These are phyloP conservation scores for Chaenocephalus aceratus DNA, from an alignment of 2,113 vertebrate species.

Conservation along the genomic window DNA sequence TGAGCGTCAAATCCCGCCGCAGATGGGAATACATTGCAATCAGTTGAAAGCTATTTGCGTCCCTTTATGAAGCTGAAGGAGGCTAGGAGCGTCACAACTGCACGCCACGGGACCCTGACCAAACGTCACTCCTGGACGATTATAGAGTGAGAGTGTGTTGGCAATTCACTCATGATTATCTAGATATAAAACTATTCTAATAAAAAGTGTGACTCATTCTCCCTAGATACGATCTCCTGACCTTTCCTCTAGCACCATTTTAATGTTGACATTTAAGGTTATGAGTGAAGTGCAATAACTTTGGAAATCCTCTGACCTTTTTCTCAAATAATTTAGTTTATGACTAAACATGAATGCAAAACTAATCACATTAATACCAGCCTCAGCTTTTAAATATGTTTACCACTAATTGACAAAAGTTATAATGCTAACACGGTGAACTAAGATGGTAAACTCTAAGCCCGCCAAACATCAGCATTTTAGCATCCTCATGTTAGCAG, in stretches of 20 bases:
- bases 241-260: not conserved
- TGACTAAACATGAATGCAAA: not conserved
- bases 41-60: too few relatives aligned
- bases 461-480: not conserved
- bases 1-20: too few relatives aligned
- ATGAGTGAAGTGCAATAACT: not conserved
- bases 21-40: too few relatives aligned
- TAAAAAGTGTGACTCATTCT: too few relatives aligned
- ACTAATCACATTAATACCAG: not conserved
- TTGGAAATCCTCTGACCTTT: not conserved
- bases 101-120: too few relatives aligned
- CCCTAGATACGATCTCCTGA: too few relatives aligned
- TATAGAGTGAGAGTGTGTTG: too few relatives aligned
- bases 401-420: not conserved
- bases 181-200: too few relatives aligned
- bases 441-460: not conserved
- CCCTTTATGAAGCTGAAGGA: too few relatives aligned
- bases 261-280: not conserved
- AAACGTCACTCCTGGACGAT: too few relatives aligned
- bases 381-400: not conserved
- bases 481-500: not conserved
- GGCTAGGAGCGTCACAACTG: too few relatives aligned
- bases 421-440: not conserved
- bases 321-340: not conserved
- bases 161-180: too few relatives aligned